Conservation (phyloP, 2,797 vertebrate genomes). For the Natrix natrix region DNA sequence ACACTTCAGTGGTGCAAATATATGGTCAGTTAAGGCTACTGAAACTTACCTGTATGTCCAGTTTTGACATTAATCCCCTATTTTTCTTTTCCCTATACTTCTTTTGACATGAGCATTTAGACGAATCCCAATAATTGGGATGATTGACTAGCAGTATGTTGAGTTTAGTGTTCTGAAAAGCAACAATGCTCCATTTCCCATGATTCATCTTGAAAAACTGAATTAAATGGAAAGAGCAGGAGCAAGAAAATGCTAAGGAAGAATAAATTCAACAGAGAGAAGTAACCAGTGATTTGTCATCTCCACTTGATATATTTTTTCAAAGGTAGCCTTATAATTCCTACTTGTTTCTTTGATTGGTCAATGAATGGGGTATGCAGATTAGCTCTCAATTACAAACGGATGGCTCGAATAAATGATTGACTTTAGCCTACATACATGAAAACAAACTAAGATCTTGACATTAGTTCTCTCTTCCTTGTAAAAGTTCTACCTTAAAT, state of each 20-base stretch:
- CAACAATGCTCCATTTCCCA: background rate
- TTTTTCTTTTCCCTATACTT: background rate
- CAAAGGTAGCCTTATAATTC: background rate
- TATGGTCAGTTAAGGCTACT: background rate
- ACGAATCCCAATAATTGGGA: background rate
- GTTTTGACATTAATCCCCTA: background rate
- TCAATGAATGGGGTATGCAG: background rate
- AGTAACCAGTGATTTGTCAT: background rate
- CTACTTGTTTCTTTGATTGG: background rate
- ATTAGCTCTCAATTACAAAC: background rate
- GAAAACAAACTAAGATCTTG: background rate
- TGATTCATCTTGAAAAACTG: background rate
- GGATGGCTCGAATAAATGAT: background rate
- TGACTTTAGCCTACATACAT: background rate
- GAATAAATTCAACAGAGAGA: background rate
- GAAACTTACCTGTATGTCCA: background rate
- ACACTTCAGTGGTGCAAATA: background rate
- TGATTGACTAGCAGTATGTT: background rate
- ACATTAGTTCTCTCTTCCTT: background rate
- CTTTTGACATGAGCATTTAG: background rate
- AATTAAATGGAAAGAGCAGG: background rate
- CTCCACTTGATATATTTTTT: background rate
- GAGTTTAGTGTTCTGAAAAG: background rate
- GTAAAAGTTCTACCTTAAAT: background rate
- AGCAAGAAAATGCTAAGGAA: background rate